Evolutionary conservation across 2,888 invertebrate species (phyloP).

Genomic region (Geophilus truncorum): DNA sequence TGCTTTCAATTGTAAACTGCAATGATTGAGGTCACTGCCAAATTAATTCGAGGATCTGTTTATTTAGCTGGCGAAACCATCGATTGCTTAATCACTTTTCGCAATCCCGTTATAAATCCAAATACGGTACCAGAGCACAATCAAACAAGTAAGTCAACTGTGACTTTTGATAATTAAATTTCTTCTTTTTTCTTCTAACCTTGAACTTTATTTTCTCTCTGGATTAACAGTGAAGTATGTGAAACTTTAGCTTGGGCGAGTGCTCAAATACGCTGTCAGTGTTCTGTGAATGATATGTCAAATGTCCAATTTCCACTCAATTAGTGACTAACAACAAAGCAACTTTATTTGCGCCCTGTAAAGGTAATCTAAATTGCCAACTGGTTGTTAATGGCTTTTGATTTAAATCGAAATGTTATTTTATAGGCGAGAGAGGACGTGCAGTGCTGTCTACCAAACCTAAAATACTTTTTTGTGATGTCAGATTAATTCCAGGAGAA

Average conservation of each 20-base stretch:
- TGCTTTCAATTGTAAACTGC: neutral
- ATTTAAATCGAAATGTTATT: too few species aligned
- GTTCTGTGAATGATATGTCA: constrained; percentile 68
- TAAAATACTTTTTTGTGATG: constrained; percentile 92
- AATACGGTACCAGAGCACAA: constrained; percentile 70
- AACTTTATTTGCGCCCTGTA: constrained; percentile 57
- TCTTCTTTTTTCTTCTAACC: too few species aligned
- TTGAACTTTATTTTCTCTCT: constrained; percentile 29
- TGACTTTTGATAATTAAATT: too few species aligned
- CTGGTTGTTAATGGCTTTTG: neutral
- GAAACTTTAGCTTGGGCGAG: constrained; percentile 96
- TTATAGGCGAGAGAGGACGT: constrained; percentile 69
- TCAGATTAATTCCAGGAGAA: constrained; percentile 81
- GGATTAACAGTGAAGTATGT: constrained; percentile 59
- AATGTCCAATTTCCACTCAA: constrained; percentile 53
- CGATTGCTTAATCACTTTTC: constrained; percentile 77
- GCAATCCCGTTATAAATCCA: constrained; percentile 67
- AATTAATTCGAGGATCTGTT: constrained; percentile 77
- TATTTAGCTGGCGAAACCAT: constrained; percentile 90
- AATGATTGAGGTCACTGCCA: constrained; percentile 89
- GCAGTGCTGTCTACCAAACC: constrained; percentile 90
- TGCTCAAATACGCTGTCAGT: constrained; percentile 94
- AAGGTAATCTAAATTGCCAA: constrained; percentile 43
- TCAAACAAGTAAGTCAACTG: constrained; percentile 53
- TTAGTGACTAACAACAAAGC: constrained; percentile 49